Conservation (phyloP, 2,888 invertebrate genomes). For the Drosophila glabriapex region DNA sequence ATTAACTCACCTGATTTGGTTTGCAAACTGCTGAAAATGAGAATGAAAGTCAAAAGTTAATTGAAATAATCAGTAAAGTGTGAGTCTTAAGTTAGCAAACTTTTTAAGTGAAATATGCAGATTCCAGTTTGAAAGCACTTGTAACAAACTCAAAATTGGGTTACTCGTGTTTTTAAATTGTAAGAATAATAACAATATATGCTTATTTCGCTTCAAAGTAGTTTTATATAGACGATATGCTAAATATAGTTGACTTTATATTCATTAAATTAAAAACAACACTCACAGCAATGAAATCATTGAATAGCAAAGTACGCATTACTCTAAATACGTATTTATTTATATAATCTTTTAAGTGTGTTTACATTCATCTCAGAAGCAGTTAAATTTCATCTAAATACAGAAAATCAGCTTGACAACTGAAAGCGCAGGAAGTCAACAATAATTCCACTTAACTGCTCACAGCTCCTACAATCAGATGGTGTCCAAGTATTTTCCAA, state of each 20-base stretch:
- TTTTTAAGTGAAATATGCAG: background rate
- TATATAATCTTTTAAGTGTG: background rate
- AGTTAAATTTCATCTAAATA: background rate
- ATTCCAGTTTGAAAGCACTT: background rate
- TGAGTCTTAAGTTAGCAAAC: background rate
- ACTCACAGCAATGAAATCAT: background rate
- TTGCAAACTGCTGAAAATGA: conserved; percentile 51
- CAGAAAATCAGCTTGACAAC: background rate
- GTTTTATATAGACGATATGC: background rate
- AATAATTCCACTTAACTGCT: conserved; percentile 13
- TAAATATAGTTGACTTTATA: background rate
- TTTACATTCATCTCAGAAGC: background rate
- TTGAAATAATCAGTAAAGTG: background rate
- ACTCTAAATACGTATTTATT: background rate
- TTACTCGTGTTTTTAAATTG: background rate
- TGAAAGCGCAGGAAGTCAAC: background rate
- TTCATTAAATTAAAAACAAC: background rate
- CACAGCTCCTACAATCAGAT: conserved; percentile 13
- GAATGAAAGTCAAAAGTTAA: conserved; percentile 12
- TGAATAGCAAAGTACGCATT: background rate
- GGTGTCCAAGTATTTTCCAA: conserved; percentile 2
- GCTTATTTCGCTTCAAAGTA: no score
- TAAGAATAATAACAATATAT: background rate
- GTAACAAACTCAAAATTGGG: background rate
- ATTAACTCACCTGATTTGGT: conserved; percentile 61